A percentile compares a stretch with the other conserved stretches of the same genome.
Evolutionary conservation across 1,140 invertebrate genomes (phyloP).

Genomic region (Diorhabda elongata): DNA sequence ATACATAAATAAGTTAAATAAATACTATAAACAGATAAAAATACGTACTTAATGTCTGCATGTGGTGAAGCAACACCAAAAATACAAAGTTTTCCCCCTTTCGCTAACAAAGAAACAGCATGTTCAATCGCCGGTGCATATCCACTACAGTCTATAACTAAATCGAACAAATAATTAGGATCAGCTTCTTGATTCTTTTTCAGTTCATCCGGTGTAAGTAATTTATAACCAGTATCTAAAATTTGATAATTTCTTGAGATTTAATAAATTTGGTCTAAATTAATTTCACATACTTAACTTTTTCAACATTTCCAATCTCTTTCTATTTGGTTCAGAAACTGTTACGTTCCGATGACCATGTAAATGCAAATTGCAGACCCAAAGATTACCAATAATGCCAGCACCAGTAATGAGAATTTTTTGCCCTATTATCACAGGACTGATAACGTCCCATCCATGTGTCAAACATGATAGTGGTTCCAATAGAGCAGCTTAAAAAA

Average conservation of each 20-base stretch:
- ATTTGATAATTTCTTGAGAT: constrained; percentile 2
- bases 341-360: constrained; percentile 64
- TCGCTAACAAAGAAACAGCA: constrained; percentile 48
- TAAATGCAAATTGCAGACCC: constrained; percentile 59
- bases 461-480: constrained; percentile 66
- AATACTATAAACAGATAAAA: background rate
- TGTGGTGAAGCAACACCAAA: constrained; percentile 56
- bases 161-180: constrained; percentile 50
- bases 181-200: constrained; percentile 45
- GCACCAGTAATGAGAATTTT: constrained; percentile 63
- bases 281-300: constrained; percentile 52
- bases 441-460: constrained; percentile 61
- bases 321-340: constrained; percentile 59
- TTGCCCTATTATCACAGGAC: constrained; percentile 55
- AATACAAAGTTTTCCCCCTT: constrained; percentile 53
- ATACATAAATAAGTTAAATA: background rate
- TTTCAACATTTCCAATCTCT: constrained; percentile 52
- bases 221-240: constrained; percentile 42
- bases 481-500: constrained; percentile 52
- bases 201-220: constrained; percentile 55
- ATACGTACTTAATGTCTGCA: constrained; percentile 46
- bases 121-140: constrained; percentile 54
- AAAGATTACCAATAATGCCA: constrained; percentile 69
- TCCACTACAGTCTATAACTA: constrained; percentile 67
- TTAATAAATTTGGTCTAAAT: background rate